Evolutionary conservation across 2,113 vertebrate species (phyloP), one percentile per base, ranked within the genome.

Genomic region (Cynocephalus volans): DNA sequence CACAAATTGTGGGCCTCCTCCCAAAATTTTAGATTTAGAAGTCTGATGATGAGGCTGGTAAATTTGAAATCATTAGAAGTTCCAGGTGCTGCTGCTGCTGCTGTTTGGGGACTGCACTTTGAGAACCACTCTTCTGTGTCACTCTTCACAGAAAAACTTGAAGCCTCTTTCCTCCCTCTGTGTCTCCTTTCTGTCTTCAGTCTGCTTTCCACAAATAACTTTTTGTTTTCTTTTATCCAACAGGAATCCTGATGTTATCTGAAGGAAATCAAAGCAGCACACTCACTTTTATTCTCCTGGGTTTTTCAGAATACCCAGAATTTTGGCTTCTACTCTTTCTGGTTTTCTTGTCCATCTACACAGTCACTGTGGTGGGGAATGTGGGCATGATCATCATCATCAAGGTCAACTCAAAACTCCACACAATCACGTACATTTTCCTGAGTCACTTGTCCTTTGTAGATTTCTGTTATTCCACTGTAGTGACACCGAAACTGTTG

Each of bases 21-120:
- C 41, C 26, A 54, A 23, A 77, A 13, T 19, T 33, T 62, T 41
- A 62, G 52, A 95, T 62, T 86, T 21, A 45, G 56, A 33, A 64
- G 19, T 21, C n/a, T 64, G 64, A 75, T 36, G 23, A 41, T 3
- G 21, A n/a, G 45, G 4, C 21, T 64, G 18, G 11, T 72, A 14
- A 87, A 48, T 86, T 23, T 45, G 14, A 21, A 75, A 45, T 24
- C 21, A 19, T 72, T 28, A 54, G 24, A 70, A 70, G 41, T 45
- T 24, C 45, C n/a, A 26, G 3, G 3, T 11, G 4, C 1, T 17
- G 15, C 1, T 23, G 33, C 9, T 54, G 19, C 54, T 79, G 3
- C 14, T 79, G 41, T 54, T 69, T 70, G 62, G n/a, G 5, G 28
- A 54, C 24, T 54, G 33, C 9, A 58, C 36, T n/a, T 69, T 58